A percentile compares a stretch with the other conserved stretches of the same genome.
These are phyloP conservation scores for Hydropotes inermis DNA, from an alignment of 2,113 vertebrate genomes.

Conservation along the genomic window DNA sequence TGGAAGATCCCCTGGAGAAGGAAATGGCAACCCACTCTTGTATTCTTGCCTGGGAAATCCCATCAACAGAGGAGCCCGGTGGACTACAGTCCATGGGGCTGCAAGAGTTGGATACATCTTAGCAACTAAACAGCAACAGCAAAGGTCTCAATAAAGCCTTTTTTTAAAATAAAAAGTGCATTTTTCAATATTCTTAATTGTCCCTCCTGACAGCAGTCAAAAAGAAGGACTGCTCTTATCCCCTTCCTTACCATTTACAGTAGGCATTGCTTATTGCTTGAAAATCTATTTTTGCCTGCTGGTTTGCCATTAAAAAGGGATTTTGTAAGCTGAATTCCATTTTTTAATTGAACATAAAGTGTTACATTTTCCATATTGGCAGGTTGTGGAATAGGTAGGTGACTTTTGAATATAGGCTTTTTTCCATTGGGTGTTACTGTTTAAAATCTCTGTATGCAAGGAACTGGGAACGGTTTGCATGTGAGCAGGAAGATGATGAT, in stretches of 20 bases:
- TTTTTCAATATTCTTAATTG: constrained; percentile 39
- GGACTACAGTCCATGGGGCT: neutral
- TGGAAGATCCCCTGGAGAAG: neutral
- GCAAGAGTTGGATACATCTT: neutral
- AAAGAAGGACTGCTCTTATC: neutral
- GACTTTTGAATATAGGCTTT: constrained; percentile 3
- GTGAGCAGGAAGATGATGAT: neutral
- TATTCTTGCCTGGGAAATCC: neutral
- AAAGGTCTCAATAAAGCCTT: constrained; percentile 54
- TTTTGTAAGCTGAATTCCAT: constrained; percentile 20
- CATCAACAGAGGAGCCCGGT: neutral
- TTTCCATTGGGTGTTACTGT: neutral
- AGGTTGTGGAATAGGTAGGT: neutral
- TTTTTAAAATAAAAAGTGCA: constrained; percentile 41
- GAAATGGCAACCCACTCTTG: neutral
- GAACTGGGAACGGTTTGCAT: neutral
- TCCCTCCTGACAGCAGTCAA: neutral
- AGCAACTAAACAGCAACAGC: neutral
- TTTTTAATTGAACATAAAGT: constrained; percentile 34
- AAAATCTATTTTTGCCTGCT: constrained; percentile 61
- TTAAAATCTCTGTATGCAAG: neutral
- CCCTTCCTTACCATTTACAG: neutral
- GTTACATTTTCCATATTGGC: neutral
- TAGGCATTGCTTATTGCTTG: constrained; percentile 49
- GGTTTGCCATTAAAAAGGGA: constrained; percentile 47